phyloP scores from a whole-genome alignment of 1,140 invertebrate genomes.

The Orchesella cincta region DNA sequence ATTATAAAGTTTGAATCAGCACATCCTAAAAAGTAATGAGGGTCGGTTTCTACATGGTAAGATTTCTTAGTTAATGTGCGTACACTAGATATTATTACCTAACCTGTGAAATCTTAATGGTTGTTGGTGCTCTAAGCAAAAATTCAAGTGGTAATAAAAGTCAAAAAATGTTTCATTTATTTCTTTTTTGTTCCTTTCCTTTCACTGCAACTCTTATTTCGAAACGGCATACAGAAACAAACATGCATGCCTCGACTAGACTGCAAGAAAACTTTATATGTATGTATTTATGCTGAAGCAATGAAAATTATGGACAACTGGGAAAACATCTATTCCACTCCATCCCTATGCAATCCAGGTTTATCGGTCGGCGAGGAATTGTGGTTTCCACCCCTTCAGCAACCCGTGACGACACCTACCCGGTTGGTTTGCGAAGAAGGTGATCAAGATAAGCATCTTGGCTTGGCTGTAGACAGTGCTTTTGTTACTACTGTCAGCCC shows the following conservation, averaged over 20 bases:
- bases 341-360: neutral
- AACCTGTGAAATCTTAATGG: neutral
- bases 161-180: neutral
- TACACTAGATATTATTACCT: neutral
- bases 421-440: conserved; percentile 11
- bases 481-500: neutral
- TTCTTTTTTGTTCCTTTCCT: neutral
- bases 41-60: no score
- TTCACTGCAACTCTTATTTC: no score
- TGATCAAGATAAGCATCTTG: conserved; percentile 12
- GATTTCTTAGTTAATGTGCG: neutral
- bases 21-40: no score
- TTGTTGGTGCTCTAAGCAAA: neutral
- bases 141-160: neutral
- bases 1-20: neutral
- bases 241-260: no score
- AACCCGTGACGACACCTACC: conserved; percentile 29
- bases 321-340: no score
- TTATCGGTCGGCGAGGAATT: conserved; percentile 11
- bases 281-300: no score
- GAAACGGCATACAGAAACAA: no score
- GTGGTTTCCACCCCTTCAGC: conserved; percentile 29
- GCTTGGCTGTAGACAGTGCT: neutral
- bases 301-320: no score
- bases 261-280: no score